Evolutionary conservation across 1,140 invertebrate genomes (phyloP).

Genomic region (Conus betulinus): DNA sequence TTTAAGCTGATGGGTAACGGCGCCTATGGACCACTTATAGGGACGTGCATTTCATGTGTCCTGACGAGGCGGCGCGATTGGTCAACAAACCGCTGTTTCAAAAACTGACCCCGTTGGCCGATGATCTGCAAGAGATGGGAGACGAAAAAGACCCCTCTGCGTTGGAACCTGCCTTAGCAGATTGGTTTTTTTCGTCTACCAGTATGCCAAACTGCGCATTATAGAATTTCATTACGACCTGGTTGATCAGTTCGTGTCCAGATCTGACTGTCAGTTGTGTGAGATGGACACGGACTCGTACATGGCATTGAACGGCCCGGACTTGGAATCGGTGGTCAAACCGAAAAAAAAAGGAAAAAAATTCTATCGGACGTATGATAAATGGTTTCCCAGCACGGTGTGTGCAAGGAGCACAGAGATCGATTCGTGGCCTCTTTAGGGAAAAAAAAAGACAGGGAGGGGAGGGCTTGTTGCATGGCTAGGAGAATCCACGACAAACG

Average conservation of each 20-base stretch:
- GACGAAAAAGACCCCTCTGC: neutral
- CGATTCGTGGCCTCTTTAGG: neutral
- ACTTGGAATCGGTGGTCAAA: too few species aligned
- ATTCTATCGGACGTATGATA: neutral
- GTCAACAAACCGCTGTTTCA: conserved; percentile 1
- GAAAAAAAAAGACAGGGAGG: too few species aligned
- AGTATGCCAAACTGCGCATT: conserved; percentile 32
- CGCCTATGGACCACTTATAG: neutral
- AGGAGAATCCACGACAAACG: neutral
- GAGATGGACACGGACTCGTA: too few species aligned
- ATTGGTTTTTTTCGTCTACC: neutral
- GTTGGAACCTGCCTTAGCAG: neutral
- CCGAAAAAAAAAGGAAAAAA: too few species aligned
- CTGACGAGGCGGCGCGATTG: neutral
- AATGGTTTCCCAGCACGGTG: conserved; percentile 2
- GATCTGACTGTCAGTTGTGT: too few species aligned
- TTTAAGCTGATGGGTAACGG: neutral
- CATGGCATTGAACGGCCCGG: too few species aligned
- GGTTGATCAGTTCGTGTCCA: neutral
- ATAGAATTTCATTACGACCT: too few species aligned
- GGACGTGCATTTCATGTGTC: neutral
- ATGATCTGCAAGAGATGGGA: neutral
- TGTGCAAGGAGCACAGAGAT: conserved; percentile 5
- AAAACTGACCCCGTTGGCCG: neutral
- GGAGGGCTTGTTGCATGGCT: neutral